These are phyloP conservation scores for Triplophysa siluroides DNA, from an alignment of 2,113 vertebrate species.

Conservation along the genomic window DNA sequence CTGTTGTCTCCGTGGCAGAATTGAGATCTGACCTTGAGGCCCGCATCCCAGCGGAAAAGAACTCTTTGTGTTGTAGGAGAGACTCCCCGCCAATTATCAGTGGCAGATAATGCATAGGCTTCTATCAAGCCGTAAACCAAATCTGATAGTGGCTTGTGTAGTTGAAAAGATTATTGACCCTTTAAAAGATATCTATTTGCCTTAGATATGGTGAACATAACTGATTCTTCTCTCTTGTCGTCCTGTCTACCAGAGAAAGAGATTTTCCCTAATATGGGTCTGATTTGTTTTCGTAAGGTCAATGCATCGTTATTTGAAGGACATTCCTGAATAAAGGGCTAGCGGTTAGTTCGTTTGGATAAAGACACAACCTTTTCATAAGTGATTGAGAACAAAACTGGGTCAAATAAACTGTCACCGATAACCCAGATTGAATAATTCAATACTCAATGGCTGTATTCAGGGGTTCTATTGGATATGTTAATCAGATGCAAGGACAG, in stretches of 20 bases:
- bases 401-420: conserved; percentile 39
- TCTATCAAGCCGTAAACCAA: conserved; percentile 82
- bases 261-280: conserved; percentile 64
- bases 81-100: conserved; percentile 80
- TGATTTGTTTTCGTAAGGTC: conserved; percentile 53
- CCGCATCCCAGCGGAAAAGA: conserved; percentile 75
- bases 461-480: conserved; percentile 20
- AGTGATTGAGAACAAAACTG: conserved; percentile 24
- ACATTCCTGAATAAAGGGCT: conserved; percentile 22
- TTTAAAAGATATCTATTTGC: conserved; percentile 83
- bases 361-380: conserved; percentile 28
- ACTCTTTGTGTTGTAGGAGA: conserved; percentile 80
- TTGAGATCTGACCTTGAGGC: conserved; percentile 87
- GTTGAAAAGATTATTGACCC: conserved; percentile 95
- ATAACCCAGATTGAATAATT: conserved; percentile 13
- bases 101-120: conserved; percentile 85
- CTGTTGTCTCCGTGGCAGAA: conserved; percentile 77
- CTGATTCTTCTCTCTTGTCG: conserved; percentile 80
- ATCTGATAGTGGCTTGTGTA: conserved; percentile 87
- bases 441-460: neutral
- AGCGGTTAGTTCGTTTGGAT: conserved; percentile 8
- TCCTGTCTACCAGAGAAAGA: conserved; percentile 75
- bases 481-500: conserved; percentile 28
- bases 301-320: conserved; percentile 42
- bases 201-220: conserved; percentile 82